These are phyloP conservation scores for Callospermophilus lateralis DNA, from an alignment of 2,113 vertebrate genomes.

Conservation along the genomic window DNA sequence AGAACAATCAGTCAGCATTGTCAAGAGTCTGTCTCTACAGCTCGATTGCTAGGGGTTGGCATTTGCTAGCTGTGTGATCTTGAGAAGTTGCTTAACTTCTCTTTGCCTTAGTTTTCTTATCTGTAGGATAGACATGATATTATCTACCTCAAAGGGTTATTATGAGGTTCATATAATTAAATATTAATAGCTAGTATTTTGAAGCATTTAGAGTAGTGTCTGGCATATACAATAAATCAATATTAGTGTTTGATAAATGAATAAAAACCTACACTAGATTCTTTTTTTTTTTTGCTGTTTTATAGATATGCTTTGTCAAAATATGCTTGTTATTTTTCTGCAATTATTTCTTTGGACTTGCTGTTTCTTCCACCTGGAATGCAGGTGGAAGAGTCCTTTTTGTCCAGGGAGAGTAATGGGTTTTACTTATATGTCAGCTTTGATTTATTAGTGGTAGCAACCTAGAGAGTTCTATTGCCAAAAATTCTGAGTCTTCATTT, in stretches of 20 bases:
- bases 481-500: background rate
- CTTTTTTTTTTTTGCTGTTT: slow-evolving; percentile 48
- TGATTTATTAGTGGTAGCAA: background rate
- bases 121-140: background rate
- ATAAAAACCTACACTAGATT: background rate
- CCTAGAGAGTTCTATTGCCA: background rate
- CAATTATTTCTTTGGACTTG: slow-evolving; percentile 2
- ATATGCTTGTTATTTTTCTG: background rate
- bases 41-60: background rate
- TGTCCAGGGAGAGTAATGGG: background rate
- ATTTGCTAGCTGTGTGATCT: background rate
- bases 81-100: slow-evolving; percentile 23
- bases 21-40: background rate
- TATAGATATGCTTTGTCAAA: background rate
- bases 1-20: background rate
- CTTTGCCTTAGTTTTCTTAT: background rate
- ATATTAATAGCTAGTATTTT: slow-evolving; percentile 48
- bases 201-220: background rate
- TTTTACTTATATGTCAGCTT: background rate
- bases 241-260: slow-evolving; percentile 17
- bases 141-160: background rate
- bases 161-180: slow-evolving; percentile 41
- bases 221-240: background rate
- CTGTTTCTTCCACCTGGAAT: background rate
- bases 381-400: background rate